Evolutionary conservation across 2,888 invertebrate genomes (phyloP).

Genomic region (Perizoma flavofasciatum): DNA sequence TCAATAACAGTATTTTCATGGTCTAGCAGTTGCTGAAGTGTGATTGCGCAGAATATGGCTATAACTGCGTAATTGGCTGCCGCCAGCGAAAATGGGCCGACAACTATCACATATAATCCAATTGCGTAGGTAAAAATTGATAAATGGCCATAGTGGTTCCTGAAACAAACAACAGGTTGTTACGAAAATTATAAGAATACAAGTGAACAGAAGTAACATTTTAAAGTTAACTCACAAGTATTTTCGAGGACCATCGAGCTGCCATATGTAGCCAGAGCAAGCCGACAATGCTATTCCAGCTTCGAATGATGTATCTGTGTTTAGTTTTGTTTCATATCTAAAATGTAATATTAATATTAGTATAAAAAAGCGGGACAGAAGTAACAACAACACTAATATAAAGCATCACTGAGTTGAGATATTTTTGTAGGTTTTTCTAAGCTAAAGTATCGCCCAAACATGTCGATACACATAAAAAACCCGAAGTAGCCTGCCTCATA

Average conservation of each 20-base stretch:
- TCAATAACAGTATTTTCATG: slow-evolving; percentile 7
- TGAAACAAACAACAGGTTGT: slow-evolving; percentile 10
- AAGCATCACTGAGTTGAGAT: too few species aligned
- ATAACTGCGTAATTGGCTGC: slow-evolving; percentile 78
- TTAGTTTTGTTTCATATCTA: slow-evolving; percentile 81
- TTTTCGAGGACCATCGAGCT: slow-evolving; percentile 85
- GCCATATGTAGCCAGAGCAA: slow-evolving; percentile 87
- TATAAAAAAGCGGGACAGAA: too few species aligned
- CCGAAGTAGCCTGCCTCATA: too few species aligned
- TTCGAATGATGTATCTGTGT: slow-evolving; percentile 85
- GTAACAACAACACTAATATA: too few species aligned
- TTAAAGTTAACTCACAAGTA: slow-evolving; percentile 82
- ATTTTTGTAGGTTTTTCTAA: too few species aligned
- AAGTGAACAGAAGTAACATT: neutral
- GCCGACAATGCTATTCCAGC: slow-evolving; percentile 83
- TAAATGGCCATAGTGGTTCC: slow-evolving; percentile 10
- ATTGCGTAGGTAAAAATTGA: slow-evolving; percentile 77
- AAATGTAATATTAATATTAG: slow-evolving; percentile 6
- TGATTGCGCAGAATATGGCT: slow-evolving; percentile 12
- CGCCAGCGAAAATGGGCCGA: slow-evolving; percentile 85
- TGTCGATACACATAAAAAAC: too few species aligned
- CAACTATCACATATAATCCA: slow-evolving; percentile 81
- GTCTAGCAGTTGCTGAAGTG: slow-evolving; percentile 21
- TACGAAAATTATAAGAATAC: neutral
- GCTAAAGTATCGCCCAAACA: too few species aligned